These are phyloP conservation scores for Drosophila conformis DNA, from an alignment of 2,888 invertebrate species.

Conservation along the genomic window DNA sequence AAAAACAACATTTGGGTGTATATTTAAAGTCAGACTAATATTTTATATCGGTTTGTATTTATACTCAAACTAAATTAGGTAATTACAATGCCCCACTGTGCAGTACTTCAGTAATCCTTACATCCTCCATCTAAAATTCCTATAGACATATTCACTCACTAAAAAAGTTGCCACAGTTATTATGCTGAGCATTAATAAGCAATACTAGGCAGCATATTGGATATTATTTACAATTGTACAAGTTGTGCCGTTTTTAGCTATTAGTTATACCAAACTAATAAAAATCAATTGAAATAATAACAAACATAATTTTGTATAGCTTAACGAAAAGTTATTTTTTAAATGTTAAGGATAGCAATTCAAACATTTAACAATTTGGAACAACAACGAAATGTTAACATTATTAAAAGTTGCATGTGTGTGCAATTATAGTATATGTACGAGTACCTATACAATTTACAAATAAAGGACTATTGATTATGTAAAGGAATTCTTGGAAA, in stretches of 20 bases:
- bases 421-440: conserved; percentile 35
- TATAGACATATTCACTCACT: conserved; percentile 3
- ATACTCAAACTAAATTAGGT: conserved; percentile 9
- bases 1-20: conserved; percentile 16
- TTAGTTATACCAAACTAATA: conserved; percentile 21
- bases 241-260: conserved; percentile 14
- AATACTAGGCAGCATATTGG: conserved; percentile 53
- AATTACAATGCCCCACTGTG: neutral
- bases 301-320: conserved; percentile 9
- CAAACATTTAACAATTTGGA: conserved; percentile 53
- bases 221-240: conserved; percentile 59
- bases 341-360: conserved; percentile 28
- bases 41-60: neutral
- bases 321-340: conserved; percentile 1
- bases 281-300: conserved; percentile 10
- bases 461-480: conserved; percentile 20
- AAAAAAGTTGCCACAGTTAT: conserved; percentile 27
- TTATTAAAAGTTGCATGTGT: conserved; percentile 33
- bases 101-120: neutral
- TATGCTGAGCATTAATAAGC: conserved; percentile 72
- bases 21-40: neutral
- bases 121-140: neutral
- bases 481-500: conserved; percentile 6
- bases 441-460: conserved; percentile 27
- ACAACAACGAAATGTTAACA: conserved; percentile 57